A percentile compares a stretch with the other conserved stretches of the same genome.
Conservation (phyloP, 2,113 vertebrate species). For the Hemichromis elongatus region DNA sequence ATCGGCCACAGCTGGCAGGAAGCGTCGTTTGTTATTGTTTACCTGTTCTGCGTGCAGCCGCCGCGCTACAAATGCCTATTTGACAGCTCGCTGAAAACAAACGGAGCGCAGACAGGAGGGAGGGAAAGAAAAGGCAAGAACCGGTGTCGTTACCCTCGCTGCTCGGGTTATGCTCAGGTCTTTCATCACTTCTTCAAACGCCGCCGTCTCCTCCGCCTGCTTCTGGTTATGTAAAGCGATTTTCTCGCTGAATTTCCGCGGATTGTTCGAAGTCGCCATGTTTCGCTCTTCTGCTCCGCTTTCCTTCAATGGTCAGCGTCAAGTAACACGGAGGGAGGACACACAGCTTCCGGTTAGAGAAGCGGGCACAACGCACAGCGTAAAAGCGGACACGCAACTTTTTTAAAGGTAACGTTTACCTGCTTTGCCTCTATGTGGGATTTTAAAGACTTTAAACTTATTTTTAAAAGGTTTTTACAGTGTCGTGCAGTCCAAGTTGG, state of each 20-base stretch:
- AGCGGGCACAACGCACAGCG: neutral
- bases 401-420: neutral
- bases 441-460: neutral
- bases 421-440: neutral
- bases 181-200: slow-evolving; percentile 91
- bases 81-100: slow-evolving; percentile 57
- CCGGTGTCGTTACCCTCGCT: slow-evolving; percentile 76
- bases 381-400: neutral
- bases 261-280: slow-evolving; percentile 93
- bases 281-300: slow-evolving; percentile 75
- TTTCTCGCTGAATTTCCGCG: slow-evolving; percentile 94
- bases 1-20: neutral
- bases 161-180: slow-evolving; percentile 87
- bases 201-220: slow-evolving; percentile 90
- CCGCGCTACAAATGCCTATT: slow-evolving; percentile 13
- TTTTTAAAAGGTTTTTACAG: neutral
- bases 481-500: neutral
- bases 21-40: slow-evolving; percentile 76
- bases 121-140: neutral
- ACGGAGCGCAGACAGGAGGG: neutral
- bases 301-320: slow-evolving; percentile 35
- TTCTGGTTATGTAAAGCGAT: slow-evolving; percentile 90
- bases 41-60: slow-evolving; percentile 37
- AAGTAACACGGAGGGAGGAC: neutral
- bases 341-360: slow-evolving; percentile 26